phyloP scores from a whole-genome alignment of 64 coral and sea anemone genomes.

The Astreopora myriophthalma region DNA sequence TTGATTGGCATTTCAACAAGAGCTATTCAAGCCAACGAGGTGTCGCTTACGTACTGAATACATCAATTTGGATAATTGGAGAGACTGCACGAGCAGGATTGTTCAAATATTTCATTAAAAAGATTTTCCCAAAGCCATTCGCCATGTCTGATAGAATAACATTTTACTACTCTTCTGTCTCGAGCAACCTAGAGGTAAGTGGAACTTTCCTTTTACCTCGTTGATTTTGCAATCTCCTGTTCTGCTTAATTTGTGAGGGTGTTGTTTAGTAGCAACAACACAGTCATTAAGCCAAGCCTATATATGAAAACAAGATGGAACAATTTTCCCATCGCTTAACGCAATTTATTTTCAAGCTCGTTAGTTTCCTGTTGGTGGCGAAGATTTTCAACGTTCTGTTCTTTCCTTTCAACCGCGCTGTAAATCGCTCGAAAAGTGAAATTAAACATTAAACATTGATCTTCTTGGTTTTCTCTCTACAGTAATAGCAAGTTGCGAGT shows the following conservation, averaged over 20 bases:
- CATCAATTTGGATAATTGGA: too few relatives aligned
- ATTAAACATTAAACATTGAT: too few relatives aligned
- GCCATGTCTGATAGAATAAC: slow-evolving; percentile 52
- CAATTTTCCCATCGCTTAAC: neutral
- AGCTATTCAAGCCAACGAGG: neutral
- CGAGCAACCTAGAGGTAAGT: slow-evolving; percentile 76
- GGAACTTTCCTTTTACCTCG: neutral
- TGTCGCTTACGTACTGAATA: too few relatives aligned
- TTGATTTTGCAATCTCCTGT: neutral
- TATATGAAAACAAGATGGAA: too few relatives aligned
- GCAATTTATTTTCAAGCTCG: neutral
- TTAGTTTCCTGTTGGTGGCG: neutral
- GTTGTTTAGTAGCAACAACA: neutral
- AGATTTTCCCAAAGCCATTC: neutral
- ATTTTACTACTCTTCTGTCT: slow-evolving; percentile 62
- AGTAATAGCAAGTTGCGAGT: neutral
- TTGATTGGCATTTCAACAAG: neutral
- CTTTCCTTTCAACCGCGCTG: neutral
- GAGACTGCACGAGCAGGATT: too few relatives aligned
- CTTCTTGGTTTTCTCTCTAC: too few relatives aligned
- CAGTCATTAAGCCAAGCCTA: neutral
- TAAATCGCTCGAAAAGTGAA: neutral
- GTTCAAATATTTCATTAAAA: neutral
- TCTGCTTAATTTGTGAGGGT: neutral
- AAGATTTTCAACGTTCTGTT: neutral